Evolutionary conservation across 2,888 invertebrate genomes (phyloP), one percentile per base, ranked within the genome.

Genomic region (Pyrrhosoma nymphula): DNA sequence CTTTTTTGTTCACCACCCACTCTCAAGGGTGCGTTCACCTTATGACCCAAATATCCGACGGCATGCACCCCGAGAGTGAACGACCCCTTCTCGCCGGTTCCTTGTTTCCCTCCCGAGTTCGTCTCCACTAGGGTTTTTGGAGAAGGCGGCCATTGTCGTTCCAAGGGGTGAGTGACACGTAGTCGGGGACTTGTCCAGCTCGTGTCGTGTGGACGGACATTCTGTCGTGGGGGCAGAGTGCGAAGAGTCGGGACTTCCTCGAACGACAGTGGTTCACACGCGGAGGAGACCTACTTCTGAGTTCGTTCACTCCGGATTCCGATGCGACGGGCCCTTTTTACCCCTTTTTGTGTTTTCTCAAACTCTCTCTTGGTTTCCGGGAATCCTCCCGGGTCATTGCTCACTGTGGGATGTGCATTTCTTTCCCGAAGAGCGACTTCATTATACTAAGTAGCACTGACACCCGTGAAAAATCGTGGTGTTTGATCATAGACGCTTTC

Each of bases 41-140:
- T 82, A 35, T 82, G 82, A 82, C 82, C 82, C 82, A 82, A 82
- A 82, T 82, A 82, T 82, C 35, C 35, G 82, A 35, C 35, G 82
- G 30, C 8, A 12, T 26, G 18, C 82, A 35, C 82, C 4, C 1
- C 35, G 12, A 16, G 16, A 35, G 82, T 82, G 82, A 82, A 82
- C 82, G 82, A 82, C 82, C 82, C 82, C 30, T 35, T 60, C 26
- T 26, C 8, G n/a, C 6, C 12, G 26, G 10, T 35, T 6, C 35
- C 82, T 35, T 16, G 82, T 35, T 30, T 35, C 82, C 35, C 16
- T 2, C 35, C 69, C n/a, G 26, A 14, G 30, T 82, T 35, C 82
- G 82, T 82, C 82, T 82, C 82, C 82, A 3, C 16, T 20, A 60
- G 60, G 60, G 60, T 20, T 60, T 20, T 60, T 20, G 60, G 60